Evolutionary conservation across 2,113 vertebrate species (phyloP).

Genomic region (Hemichromis elongatus): DNA sequence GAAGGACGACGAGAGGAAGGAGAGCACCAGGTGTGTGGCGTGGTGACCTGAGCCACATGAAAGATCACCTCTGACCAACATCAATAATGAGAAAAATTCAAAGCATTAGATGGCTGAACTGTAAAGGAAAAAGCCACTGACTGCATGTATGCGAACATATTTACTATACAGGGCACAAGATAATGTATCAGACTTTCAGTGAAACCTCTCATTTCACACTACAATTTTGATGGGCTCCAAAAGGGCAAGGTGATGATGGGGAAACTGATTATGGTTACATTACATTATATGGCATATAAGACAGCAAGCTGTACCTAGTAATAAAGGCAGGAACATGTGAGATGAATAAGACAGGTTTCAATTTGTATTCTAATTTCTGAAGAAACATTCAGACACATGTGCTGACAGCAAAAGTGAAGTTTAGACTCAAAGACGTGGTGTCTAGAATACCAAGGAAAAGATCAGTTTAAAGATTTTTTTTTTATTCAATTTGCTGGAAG

Average conservation of each 20-base stretch:
- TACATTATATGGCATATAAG: background rate
- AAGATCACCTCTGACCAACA: background rate
- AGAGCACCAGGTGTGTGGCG: background rate
- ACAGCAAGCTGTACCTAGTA: background rate
- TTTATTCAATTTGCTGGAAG: too few relatives aligned
- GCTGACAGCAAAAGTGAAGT: background rate
- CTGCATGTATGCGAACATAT: background rate
- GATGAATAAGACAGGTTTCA: background rate
- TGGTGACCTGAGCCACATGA: background rate
- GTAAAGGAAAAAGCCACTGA: background rate
- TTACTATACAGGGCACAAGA: background rate
- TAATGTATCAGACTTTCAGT: background rate
- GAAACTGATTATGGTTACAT: background rate
- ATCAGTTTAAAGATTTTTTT: background rate
- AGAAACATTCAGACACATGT: background rate
- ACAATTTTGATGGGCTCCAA: background rate
- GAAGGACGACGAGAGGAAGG: background rate
- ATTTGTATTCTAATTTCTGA: background rate
- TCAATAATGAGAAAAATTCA: background rate
- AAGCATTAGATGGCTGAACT: background rate
- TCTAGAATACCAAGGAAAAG: background rate
- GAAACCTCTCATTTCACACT: background rate
- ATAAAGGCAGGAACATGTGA: background rate
- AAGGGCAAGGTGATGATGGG: background rate
- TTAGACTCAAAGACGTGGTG: background rate